These are phyloP conservation scores for Lineus longissimus DNA, from an alignment of 1,140 invertebrate species.

Conservation along the genomic window DNA sequence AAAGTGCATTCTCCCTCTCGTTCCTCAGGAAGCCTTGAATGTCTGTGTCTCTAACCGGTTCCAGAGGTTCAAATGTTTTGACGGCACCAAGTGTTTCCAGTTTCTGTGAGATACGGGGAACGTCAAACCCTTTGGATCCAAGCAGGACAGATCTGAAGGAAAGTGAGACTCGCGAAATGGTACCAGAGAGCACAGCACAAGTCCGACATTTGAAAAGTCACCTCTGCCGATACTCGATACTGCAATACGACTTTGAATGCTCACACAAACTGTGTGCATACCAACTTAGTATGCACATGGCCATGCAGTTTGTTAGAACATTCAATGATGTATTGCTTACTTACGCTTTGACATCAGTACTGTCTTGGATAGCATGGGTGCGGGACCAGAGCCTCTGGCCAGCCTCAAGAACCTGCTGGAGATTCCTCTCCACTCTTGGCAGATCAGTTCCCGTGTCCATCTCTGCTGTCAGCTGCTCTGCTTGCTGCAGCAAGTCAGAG, in stretches of 20 bases:
- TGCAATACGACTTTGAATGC: no score
- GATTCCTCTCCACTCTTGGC: constrained; percentile 77
- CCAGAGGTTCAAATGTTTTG: constrained; percentile 79
- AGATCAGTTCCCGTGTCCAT: constrained; percentile 65
- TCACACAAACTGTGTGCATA: no score
- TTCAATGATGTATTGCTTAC: no score
- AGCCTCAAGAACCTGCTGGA: constrained; percentile 86
- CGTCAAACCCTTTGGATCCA: constrained; percentile 85
- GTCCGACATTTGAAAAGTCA: constrained; percentile 7
- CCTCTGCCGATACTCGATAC: no score
- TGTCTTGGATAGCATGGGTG: constrained; percentile 65
- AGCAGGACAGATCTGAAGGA: constrained; percentile 79
- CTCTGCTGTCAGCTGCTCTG: constrained; percentile 83
- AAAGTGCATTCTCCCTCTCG: constrained; percentile 89
- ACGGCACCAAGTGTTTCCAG: constrained; percentile 77
- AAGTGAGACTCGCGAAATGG: no score
- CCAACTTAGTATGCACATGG: no score
- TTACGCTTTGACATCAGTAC: constrained; percentile 90
- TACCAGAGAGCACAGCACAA: no score
- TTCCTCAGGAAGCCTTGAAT: constrained; percentile 81
- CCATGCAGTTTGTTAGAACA: no score
- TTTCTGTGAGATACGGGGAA: constrained; percentile 87
- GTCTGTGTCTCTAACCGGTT: constrained; percentile 84
- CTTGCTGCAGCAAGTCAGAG: constrained; percentile 80
- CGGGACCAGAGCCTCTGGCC: constrained; percentile 83